Evolutionary conservation across 2,113 vertebrate species (phyloP).

Genomic region (Tragelaphus imberbis): DNA sequence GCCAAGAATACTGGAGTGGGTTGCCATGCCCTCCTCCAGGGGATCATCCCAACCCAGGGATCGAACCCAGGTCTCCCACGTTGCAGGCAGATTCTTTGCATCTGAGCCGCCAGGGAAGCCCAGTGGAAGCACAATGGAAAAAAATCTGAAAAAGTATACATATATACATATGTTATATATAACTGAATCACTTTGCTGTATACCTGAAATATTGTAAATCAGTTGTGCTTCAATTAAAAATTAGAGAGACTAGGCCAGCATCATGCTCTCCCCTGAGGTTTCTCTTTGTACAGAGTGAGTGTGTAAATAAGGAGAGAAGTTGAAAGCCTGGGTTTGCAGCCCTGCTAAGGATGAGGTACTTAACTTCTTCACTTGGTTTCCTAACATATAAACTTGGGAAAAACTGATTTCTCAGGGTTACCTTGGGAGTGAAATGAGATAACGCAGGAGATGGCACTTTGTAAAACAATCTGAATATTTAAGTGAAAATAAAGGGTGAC

Average conservation of each 20-base stretch:
- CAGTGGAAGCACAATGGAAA: not conserved
- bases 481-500: not conserved
- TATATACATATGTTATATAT: not conserved
- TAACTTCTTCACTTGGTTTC: not conserved
- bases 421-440: not conserved
- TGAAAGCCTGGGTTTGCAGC: not conserved
- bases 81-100: not conserved
- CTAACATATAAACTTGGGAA: not conserved
- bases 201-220: not conserved
- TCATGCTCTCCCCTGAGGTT: not conserved
- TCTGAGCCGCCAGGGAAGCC: not conserved
- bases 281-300: not conserved
- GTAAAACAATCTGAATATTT: not conserved
- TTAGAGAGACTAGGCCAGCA: not conserved
- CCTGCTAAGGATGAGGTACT: not conserved
- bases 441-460: not conserved
- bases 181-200: not conserved
- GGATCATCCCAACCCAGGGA: not conserved
- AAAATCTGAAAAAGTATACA: not conserved
- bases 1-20: not conserved
- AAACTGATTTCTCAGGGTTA: not conserved
- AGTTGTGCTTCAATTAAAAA: not conserved
- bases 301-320: not conserved
- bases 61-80: not conserved
- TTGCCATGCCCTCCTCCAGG: not conserved